Base-by-base conservation (phyloP, 1,140 invertebrate species). In the Drepana arcuata region DNA sequence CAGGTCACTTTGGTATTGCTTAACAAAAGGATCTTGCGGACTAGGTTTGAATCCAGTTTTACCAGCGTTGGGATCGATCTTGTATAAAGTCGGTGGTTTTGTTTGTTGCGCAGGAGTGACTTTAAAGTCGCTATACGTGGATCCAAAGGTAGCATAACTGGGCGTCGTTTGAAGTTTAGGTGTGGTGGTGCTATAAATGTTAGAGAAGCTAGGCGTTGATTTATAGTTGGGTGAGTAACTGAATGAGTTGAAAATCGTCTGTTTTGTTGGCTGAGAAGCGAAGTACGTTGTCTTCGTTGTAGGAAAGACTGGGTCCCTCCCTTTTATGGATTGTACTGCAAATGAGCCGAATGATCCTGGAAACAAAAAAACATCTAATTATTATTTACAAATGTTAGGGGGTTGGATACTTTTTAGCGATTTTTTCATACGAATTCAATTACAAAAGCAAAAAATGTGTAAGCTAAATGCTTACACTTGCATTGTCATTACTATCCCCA, bases 291-390 rank as follows among this genome's bases (percentile, higher is more conserved):
- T 69, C 49, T 77, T 83, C 7, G 64, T 68, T 0, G 56, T 51
- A 9, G 65, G 55, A 45, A 64, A 68, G 5, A 55, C 47, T 24
- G 75, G 75, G 13, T 82, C 71, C 47, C 77, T 66, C 34, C 58
- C 75, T 67, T 83, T 84, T 2, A 80, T 61, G 14, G 78, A 68
- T 37, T 83, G 79, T 29, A 84, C 41, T 11, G 75, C 77, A 39
- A 81, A 84, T 24, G 74, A 70, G 62, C 74, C 78, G 54, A 84
- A 84, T 27, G 79, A 64, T 50, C 83, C 83, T 84, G 70, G 33
- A 79, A 34, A 10, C 18, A 31, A 7, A 50, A 39, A 27, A 16
- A 30, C n/a, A 27, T 2, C 2, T 30, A 32, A 16, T 14, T 18
- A 26, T 39, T 18, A 18, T 2, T 21, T 29, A 28, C 2, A 0